phyloP scores from a whole-genome alignment of 2,797 vertebrate species.

The Meriones psammophilus region DNA sequence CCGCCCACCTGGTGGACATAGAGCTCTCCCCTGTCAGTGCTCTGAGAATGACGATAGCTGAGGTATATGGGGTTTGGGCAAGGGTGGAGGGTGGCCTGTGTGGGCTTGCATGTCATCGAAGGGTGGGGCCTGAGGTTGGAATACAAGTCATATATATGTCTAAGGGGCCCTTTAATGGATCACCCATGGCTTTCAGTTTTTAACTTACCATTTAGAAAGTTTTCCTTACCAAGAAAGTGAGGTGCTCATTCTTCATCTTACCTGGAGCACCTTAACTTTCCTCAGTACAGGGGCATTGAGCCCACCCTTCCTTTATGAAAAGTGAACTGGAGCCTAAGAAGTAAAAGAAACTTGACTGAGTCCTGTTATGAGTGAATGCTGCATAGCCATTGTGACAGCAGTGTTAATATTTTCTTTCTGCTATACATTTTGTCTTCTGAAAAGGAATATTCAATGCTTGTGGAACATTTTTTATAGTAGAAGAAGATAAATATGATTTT shows the following conservation, averaged over 20 bases:
- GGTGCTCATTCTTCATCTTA: conserved; percentile 55
- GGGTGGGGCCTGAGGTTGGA: conserved; percentile 58
- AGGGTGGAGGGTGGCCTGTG: conserved; percentile 43
- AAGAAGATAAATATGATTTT: conserved; percentile 43
- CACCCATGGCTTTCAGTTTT: conserved; percentile 38
- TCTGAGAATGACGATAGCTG: conserved; percentile 99
- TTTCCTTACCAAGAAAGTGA: conserved; percentile 55
- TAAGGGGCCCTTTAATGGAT: conserved; percentile 76
- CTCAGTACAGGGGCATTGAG: not conserved
- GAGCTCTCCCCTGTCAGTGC: conserved; percentile 99
- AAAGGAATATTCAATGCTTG: conserved; percentile 40
- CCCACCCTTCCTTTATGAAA: conserved; percentile 58
- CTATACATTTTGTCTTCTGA: not conserved
- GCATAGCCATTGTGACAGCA: not conserved
- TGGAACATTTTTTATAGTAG: conserved; percentile 33
- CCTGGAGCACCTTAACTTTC: conserved; percentile 57
- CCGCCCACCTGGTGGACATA: conserved; percentile 98
- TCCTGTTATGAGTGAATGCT: not conserved
- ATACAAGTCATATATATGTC: not conserved
- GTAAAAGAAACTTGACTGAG: conserved; percentile 6
- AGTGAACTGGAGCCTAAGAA: conserved; percentile 34
- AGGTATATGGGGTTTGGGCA: conserved; percentile 91
- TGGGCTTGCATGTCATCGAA: conserved; percentile 81
- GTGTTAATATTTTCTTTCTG: not conserved
- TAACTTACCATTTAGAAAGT: conserved; percentile 15